phyloP scores from a whole-genome alignment of 2,113 vertebrate species.

The Henicopernis longicauda region DNA sequence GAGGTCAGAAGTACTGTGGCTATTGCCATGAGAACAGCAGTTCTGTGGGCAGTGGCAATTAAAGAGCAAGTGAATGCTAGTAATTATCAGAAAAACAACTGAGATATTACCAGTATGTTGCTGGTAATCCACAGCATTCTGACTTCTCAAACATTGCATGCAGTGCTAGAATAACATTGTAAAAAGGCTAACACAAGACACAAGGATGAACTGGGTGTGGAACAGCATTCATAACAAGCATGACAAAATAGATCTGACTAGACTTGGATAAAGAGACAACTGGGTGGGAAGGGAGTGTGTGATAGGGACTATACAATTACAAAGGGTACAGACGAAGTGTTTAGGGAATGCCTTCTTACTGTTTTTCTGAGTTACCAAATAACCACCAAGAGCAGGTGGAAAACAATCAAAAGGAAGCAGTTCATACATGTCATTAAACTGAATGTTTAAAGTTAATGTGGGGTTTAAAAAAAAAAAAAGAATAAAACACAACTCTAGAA shows the following conservation, averaged over 20 bases:
- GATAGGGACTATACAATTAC: not conserved
- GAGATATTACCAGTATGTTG: not conserved
- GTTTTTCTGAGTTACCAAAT: not conserved
- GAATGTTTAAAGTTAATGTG: not conserved
- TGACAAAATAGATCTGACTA: not conserved
- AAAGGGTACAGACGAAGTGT: not conserved
- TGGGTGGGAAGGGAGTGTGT: not conserved
- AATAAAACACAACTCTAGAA: not conserved
- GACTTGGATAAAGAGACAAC: not conserved
- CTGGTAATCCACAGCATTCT: not conserved
- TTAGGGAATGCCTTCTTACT: not conserved
- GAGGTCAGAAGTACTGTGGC: not conserved
- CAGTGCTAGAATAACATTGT: not conserved
- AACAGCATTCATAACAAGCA: not conserved
- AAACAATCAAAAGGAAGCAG: not conserved
- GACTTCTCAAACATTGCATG: fast-evolving
- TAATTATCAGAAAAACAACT: not conserved
- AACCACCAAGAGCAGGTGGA: not conserved
- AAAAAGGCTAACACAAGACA: not conserved
- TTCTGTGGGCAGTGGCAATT: not conserved
- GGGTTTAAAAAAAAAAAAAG: not conserved
- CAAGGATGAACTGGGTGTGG: not conserved
- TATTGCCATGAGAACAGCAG: not conserved
- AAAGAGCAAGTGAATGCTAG: not conserved
- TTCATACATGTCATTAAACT: not conserved